Evolutionary conservation across 2,113 vertebrate species (phyloP).

Genomic region (Triplophysa rosa): DNA sequence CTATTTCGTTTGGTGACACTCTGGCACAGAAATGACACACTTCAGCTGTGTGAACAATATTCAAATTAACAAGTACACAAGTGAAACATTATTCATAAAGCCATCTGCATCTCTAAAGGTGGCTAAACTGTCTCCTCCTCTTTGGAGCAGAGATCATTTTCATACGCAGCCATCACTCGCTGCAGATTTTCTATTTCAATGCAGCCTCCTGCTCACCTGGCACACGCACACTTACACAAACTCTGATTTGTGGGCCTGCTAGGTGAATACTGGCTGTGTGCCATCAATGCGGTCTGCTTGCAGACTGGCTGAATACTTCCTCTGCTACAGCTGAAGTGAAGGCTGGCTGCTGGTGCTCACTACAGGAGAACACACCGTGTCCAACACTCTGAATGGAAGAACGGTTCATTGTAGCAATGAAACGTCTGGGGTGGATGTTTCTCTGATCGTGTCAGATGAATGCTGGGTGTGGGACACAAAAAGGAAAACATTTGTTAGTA

Average conservation of each 20-base stretch:
- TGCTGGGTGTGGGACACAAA: background rate
- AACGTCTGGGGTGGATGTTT: background rate
- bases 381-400: background rate
- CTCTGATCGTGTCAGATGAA: background rate
- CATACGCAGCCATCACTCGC: conserved; percentile 24
- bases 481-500: conserved; percentile 14
- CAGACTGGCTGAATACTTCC: conserved; percentile 46
- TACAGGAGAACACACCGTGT: conserved; percentile 11
- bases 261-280: conserved; percentile 64
- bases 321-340: conserved; percentile 36
- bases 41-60: too few relatives aligned
- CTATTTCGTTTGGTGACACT: background rate
- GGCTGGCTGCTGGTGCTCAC: conserved; percentile 36
- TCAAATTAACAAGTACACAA: background rate
- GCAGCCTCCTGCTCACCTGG: conserved; percentile 45
- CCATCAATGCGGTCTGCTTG: conserved; percentile 61
- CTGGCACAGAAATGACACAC: too few relatives aligned
- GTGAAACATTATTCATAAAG: background rate
- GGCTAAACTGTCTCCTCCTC: background rate
- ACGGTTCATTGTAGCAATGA: background rate
- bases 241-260: conserved; percentile 62
- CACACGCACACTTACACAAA: conserved; percentile 35
- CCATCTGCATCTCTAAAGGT: background rate
- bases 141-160: conserved; percentile 12
- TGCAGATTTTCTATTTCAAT: conserved; percentile 53